Evolutionary conservation across 2,113 vertebrate species (phyloP).

Genomic region (Bucco capensis): DNA sequence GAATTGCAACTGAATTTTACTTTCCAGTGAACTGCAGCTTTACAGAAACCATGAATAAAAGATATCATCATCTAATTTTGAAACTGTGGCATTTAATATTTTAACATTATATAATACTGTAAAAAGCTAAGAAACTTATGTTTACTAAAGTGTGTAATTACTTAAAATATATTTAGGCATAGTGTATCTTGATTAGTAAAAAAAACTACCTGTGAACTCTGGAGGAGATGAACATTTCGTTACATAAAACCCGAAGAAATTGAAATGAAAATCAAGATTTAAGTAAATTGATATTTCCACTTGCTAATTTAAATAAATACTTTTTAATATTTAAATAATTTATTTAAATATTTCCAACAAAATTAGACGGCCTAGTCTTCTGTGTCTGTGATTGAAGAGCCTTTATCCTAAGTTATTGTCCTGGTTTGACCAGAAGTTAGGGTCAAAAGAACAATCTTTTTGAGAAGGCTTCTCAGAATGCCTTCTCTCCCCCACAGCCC

Average conservation of each 20-base stretch:
- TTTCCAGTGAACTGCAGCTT: background rate
- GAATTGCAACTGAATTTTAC: background rate
- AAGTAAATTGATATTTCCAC: background rate
- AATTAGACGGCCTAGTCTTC: background rate
- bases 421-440: no score
- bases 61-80: background rate
- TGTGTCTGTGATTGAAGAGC: background rate
- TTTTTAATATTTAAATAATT: background rate
- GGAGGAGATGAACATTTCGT: background rate
- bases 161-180: background rate
- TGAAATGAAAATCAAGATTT: background rate
- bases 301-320: background rate
- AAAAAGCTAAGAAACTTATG: background rate
- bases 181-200: background rate
- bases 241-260: background rate
- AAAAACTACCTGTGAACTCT: background rate
- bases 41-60: background rate
- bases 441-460: no score
- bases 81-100: background rate
- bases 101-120: background rate
- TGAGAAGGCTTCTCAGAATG: no score
- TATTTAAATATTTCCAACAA: background rate
- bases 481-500: no score
- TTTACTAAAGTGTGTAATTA: background rate
- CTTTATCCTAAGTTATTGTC: background rate